Conservation (phyloP, 2,888 invertebrate genomes). For the Hirtodrosophila histrioides region DNA sequence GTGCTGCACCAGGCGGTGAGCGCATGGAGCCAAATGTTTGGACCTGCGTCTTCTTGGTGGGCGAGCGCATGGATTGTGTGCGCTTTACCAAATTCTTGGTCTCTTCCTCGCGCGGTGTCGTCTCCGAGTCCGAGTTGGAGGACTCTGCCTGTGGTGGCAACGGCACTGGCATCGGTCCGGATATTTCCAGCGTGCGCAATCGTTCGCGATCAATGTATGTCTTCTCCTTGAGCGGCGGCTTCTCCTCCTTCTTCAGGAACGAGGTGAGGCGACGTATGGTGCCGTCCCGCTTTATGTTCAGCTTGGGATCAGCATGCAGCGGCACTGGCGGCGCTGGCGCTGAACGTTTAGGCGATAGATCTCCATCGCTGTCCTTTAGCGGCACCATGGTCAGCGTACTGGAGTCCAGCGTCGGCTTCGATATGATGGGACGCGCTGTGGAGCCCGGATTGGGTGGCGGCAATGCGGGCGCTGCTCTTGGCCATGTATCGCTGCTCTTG, state of each 20-base stretch:
- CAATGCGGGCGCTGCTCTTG: constrained; percentile 85
- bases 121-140: constrained; percentile 84
- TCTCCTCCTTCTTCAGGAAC: constrained; percentile 88
- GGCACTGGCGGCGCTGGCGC: constrained; percentile 86
- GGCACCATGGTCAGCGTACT: constrained; percentile 86
- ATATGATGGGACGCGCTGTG: constrained; percentile 90
- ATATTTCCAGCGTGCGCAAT: constrained; percentile 91
- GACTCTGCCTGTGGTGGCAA: constrained; percentile 85
- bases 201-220: constrained; percentile 89
- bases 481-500: constrained; percentile 58
- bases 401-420: constrained; percentile 91
- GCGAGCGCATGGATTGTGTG: constrained; percentile 92
- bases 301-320: constrained; percentile 81
- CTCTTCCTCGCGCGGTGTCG: constrained; percentile 84
- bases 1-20: constrained; percentile 86
- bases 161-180: constrained; percentile 89
- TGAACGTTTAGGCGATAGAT: constrained; percentile 85
- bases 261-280: constrained; percentile 91
- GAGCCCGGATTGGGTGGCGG: constrained; percentile 88
- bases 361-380: constrained; percentile 54
- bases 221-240: constrained; percentile 87
- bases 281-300: constrained; percentile 86
- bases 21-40: constrained; percentile 94
- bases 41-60: constrained; percentile 86
- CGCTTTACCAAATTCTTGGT: constrained; percentile 87